Evolutionary conservation across 1,140 invertebrate genomes (phyloP).

Genomic region (Caerostris extrusa): DNA sequence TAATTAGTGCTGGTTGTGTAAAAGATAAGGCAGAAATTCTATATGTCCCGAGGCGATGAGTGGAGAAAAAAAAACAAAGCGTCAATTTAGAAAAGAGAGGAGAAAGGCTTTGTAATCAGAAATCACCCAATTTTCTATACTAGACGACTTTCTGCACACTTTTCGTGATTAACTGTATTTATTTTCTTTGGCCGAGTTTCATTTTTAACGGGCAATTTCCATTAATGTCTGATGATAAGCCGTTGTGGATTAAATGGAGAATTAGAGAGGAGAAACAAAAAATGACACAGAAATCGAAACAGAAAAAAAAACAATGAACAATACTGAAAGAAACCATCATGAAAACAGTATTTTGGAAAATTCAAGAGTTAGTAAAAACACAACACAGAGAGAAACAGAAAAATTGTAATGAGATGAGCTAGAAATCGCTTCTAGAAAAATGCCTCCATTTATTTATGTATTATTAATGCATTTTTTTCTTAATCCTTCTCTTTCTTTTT

Average conservation of each 20-base stretch:
- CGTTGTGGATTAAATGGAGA: slow-evolving; percentile 53
- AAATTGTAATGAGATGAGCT: neutral
- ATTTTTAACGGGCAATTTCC: slow-evolving; percentile 19
- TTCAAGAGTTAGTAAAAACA: neutral
- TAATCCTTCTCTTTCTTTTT: neutral
- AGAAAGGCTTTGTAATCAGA: slow-evolving; percentile 37
- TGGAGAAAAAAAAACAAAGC: neutral
- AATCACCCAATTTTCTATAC: slow-evolving; percentile 31
- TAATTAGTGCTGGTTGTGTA: neutral
- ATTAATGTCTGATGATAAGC: slow-evolving; percentile 54
- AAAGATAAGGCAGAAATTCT: neutral
- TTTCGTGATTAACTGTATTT: neutral
- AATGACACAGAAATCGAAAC: neutral
- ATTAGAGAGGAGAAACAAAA: neutral
- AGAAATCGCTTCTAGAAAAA: neutral
- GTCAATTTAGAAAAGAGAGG: neutral
- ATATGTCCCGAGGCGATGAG: neutral
- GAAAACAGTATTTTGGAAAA: neutral
- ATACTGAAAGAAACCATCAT: neutral
- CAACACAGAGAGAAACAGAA: neutral
- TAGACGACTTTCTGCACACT: neutral
- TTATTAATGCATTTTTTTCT: neutral
- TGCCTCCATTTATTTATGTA: neutral
- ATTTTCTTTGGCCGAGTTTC: neutral
- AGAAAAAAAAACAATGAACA: neutral